Evolutionary conservation across 30 jellyfish, hydroid and myxozoan species (phyloP).

Genomic region (Cassiopea xamachana): DNA sequence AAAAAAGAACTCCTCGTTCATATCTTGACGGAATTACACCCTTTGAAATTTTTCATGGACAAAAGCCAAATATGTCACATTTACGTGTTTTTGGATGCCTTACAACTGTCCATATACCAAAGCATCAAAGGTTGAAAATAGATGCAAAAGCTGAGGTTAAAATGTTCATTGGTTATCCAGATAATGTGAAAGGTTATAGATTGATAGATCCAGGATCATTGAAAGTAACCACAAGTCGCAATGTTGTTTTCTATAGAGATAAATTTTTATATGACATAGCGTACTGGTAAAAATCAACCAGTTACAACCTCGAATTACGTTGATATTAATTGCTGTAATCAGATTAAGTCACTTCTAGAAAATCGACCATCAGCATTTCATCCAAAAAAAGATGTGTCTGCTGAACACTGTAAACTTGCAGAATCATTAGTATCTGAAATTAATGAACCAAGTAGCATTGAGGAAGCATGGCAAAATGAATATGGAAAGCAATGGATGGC

Average conservation of each 20-base stretch:
- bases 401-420: constrained; percentile 23
- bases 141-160: constrained; percentile 31
- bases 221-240: neutral
- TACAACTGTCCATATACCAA: constrained; percentile 52
- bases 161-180: constrained; percentile 55
- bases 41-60: constrained; percentile 26
- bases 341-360: constrained; percentile 13
- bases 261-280: neutral
- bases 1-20: constrained; percentile 31
- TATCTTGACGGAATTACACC: constrained; percentile 28
- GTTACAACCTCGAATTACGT: too few species aligned
- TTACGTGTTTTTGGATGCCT: constrained; percentile 55
- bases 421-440: constrained; percentile 27
- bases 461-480: constrained; percentile 42
- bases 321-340: neutral
- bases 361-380: constrained; percentile 27
- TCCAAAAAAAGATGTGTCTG: neutral
- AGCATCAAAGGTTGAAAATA: constrained; percentile 24
- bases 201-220: constrained; percentile 18
- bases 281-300: neutral
- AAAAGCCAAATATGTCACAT: constrained; percentile 42
- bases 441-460: constrained; percentile 22
- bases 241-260: neutral
- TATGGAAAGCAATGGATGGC: constrained; percentile 26
- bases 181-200: constrained; percentile 27